Conservation (phyloP, 2,888 invertebrate genomes). For the Pyrrhia umbra region DNA sequence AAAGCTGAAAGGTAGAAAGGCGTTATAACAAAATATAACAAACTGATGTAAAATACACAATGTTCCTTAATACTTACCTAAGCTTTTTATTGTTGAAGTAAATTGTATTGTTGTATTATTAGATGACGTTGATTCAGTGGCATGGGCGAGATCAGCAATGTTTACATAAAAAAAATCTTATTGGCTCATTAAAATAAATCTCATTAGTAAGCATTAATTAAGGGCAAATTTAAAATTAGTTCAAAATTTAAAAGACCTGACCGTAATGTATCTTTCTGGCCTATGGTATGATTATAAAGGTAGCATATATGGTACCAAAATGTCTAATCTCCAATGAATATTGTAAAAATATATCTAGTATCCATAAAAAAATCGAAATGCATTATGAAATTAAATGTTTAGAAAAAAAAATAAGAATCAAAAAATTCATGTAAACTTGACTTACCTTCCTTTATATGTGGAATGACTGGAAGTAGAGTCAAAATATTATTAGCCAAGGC, state of each 20-base stretch:
- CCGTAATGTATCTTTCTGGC: background rate
- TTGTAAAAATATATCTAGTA: conserved; percentile 35
- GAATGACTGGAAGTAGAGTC: conserved; percentile 1
- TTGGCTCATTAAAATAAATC: too few relatives aligned
- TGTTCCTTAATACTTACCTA: background rate
- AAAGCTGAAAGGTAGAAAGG: too few relatives aligned
- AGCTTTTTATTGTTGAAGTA: too few relatives aligned
- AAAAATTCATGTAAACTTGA: background rate
- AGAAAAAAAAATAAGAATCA: background rate
- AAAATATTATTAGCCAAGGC: conserved; percentile 1
- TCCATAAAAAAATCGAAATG: conserved; percentile 7
- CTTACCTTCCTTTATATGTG: background rate
- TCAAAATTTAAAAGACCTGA: background rate
- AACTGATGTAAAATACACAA: background rate
- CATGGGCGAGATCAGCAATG: background rate
- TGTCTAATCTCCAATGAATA: conserved; percentile 45
- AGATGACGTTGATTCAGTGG: too few relatives aligned
- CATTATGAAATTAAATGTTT: conserved; percentile 19
- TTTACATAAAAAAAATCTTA: background rate
- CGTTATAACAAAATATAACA: too few relatives aligned
- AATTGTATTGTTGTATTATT: too few relatives aligned
- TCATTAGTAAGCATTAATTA: background rate
- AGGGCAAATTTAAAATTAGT: background rate
- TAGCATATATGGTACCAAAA: conserved; percentile 16
- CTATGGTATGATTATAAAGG: conserved; percentile 2